phyloP scores from a whole-genome alignment of 2,797 vertebrate species.

The Columba guinea region DNA sequence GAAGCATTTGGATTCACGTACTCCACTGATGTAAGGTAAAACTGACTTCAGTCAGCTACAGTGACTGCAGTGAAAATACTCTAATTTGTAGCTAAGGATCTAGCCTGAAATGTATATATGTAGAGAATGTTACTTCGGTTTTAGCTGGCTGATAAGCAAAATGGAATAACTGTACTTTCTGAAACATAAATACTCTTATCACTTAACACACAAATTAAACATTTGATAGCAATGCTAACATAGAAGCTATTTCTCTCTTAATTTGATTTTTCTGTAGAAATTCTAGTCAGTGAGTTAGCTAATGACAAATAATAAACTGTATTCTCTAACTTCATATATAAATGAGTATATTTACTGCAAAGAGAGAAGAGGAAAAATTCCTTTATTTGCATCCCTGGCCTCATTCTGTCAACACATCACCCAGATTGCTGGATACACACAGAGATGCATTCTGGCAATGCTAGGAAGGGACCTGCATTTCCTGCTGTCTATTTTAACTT shows the following conservation, averaged over 20 bases:
- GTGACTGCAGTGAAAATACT: not conserved
- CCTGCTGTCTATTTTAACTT: slow-evolving; percentile 78
- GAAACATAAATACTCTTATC: not conserved
- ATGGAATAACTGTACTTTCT: not conserved
- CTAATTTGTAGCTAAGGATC: not conserved
- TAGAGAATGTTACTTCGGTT: not conserved
- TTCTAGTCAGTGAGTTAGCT: not conserved
- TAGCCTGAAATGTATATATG: not conserved
- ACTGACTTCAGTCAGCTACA: not conserved
- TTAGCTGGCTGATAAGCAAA: not conserved
- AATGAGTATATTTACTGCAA: slow-evolving; percentile 42
- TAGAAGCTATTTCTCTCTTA: not conserved
- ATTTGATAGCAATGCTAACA: not conserved
- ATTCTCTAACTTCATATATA: slow-evolving; percentile 23
- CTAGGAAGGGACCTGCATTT: slow-evolving; percentile 67
- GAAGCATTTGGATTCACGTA: not conserved
- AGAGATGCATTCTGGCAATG: slow-evolving; percentile 72
- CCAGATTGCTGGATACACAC: slow-evolving; percentile 80
- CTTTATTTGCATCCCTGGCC: slow-evolving; percentile 78
- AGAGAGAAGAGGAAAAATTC: not conserved
- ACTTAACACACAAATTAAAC: not conserved
- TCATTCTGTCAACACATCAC: slow-evolving; percentile 88
- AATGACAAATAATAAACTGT: slow-evolving; percentile 46
- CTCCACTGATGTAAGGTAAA: not conserved
- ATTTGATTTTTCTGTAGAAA: slow-evolving; percentile 7